These are phyloP conservation scores for Stenichneumon culpator DNA, from an alignment of 2,888 invertebrate genomes.

Conservation along the genomic window DNA sequence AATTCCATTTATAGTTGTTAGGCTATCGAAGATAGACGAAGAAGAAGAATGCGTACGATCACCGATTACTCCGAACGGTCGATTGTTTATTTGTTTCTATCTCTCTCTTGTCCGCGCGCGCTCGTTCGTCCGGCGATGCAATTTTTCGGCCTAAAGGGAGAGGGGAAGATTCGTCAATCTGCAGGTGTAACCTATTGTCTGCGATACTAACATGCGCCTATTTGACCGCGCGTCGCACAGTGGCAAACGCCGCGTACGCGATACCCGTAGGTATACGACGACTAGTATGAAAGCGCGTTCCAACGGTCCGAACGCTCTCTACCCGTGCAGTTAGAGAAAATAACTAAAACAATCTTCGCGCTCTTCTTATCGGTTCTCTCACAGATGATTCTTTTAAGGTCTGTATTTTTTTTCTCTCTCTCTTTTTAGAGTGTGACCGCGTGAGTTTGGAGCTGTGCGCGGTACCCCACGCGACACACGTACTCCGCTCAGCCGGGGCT, in stretches of 20 bases:
- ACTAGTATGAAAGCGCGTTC: background rate
- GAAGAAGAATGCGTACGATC: too few relatives aligned
- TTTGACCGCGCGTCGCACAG: background rate
- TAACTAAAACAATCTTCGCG: background rate
- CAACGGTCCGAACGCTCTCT: background rate
- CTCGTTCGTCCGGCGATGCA: background rate
- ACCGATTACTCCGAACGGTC: background rate
- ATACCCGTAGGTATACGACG: background rate
- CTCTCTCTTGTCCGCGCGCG: background rate
- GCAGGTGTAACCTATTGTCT: slow-evolving; percentile 49
- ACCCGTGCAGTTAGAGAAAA: background rate
- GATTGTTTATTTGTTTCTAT: background rate
- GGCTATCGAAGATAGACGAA: too few relatives aligned
- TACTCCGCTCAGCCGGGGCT: slow-evolving; percentile 47
- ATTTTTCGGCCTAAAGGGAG: background rate
- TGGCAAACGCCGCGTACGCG: background rate
- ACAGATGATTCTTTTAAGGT: background rate
- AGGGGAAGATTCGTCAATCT: background rate
- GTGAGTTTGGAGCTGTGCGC: slow-evolving; percentile 26
- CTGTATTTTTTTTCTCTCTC: background rate
- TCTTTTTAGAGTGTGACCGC: background rate
- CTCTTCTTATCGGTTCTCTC: background rate
- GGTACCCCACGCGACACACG: slow-evolving; percentile 24
- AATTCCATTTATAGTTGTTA: too few relatives aligned
- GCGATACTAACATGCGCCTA: slow-evolving; percentile 17